These are phyloP conservation scores for Myzus persicae DNA, from an alignment of 1,140 invertebrate species.

Conservation along the genomic window DNA sequence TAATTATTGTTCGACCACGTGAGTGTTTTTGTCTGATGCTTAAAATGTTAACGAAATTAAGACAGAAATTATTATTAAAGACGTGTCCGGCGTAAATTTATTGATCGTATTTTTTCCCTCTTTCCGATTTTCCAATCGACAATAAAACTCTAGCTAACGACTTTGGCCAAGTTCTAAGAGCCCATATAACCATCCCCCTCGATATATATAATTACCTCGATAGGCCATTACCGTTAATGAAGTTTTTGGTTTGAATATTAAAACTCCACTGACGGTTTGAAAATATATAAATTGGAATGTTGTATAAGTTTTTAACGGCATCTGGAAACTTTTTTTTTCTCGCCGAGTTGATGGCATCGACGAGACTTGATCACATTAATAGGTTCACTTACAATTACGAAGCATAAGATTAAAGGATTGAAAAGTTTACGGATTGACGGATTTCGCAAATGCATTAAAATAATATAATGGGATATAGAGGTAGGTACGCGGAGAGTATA, in stretches of 20 bases:
- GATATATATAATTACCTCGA: slow-evolving; percentile 41
- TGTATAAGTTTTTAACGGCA: slow-evolving; percentile 36
- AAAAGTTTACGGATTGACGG: slow-evolving; percentile 25
- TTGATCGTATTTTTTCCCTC: slow-evolving; percentile 53
- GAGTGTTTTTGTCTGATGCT: neutral
- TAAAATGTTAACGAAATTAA: neutral
- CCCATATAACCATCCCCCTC: slow-evolving; percentile 22
- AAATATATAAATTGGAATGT: slow-evolving; percentile 43
- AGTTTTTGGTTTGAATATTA: slow-evolving; percentile 56
- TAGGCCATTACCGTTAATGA: slow-evolving; percentile 49
- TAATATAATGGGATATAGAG: neutral
- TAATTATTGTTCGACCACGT: neutral
- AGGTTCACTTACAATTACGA: slow-evolving; percentile 18
- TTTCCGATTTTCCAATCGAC: slow-evolving; percentile 43
- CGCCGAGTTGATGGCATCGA: neutral
- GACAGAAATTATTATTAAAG: neutral
- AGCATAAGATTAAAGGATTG: slow-evolving; percentile 26
- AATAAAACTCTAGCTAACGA: slow-evolving; percentile 48
- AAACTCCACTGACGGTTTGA: slow-evolving; percentile 9
- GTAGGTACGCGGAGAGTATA: neutral
- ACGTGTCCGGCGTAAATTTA: neutral
- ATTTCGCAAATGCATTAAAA: neutral
- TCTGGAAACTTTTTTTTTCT: slow-evolving; percentile 34
- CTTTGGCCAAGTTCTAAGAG: slow-evolving; percentile 44
- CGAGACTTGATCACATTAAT: slow-evolving; percentile 30